Evolutionary conservation across 2,888 invertebrate genomes (phyloP).

Genomic region (Allacma fusca): DNA sequence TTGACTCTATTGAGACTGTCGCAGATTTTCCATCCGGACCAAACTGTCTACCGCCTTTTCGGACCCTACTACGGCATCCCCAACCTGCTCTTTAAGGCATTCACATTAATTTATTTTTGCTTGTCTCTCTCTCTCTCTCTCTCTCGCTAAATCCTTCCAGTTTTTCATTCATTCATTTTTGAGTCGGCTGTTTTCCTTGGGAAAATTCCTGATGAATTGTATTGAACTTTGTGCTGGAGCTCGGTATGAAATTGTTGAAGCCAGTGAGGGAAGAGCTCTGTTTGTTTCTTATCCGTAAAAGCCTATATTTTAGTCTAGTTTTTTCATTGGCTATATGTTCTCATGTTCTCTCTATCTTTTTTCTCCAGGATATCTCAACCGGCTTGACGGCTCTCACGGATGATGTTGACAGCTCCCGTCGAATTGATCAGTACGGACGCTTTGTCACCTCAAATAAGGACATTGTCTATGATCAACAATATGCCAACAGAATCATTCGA

Average conservation of each 20-base stretch:
- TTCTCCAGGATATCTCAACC: slow-evolving; percentile 58
- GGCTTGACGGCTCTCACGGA: slow-evolving; percentile 59
- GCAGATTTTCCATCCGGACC: slow-evolving; percentile 68
- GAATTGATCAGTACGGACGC: slow-evolving; percentile 60
- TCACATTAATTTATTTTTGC: slow-evolving; percentile 24
- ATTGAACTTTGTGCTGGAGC: no score
- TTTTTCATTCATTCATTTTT: no score
- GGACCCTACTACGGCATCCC: slow-evolving; percentile 69
- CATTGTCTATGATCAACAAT: slow-evolving; percentile 61
- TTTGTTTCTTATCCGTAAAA: no score
- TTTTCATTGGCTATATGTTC: no score
- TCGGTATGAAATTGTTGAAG: no score
- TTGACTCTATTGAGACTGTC: slow-evolving; percentile 72
- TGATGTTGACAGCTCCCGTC: slow-evolving; percentile 53
- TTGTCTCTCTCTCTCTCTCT: no score
- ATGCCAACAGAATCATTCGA: slow-evolving; percentile 58
- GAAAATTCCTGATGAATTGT: no score
- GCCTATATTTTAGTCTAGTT: no score
- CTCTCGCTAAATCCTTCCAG: no score
- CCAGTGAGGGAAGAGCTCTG: no score
- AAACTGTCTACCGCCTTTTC: slow-evolving; percentile 73
- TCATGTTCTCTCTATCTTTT: no score
- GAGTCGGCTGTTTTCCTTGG: no score
- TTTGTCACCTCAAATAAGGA: slow-evolving; percentile 60
- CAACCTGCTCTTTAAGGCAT: slow-evolving; percentile 69